A percentile compares a stretch with the other conserved stretches of the same genome.
Conservation (phyloP, 1,140 invertebrate species). For the Euwallacea similis region DNA sequence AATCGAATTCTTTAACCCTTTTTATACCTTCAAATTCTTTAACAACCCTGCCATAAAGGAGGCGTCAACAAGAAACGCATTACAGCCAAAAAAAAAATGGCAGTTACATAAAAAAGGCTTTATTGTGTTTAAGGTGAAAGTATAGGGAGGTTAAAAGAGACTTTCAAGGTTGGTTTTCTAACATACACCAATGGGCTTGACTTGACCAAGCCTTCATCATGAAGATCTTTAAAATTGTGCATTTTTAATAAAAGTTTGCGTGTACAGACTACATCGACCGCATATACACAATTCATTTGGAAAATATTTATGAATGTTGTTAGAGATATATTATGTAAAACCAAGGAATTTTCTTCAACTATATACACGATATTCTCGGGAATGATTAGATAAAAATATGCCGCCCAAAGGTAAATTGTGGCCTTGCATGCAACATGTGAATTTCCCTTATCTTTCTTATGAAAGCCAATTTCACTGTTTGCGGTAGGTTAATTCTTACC, state of each 20-base stretch:
- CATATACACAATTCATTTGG: background rate
- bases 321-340: slow-evolving; percentile 8
- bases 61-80: no score
- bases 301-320: slow-evolving; percentile 15
- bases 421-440: slow-evolving; percentile 6
- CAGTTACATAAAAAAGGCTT: no score
- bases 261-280: slow-evolving; percentile 1
- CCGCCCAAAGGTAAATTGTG: slow-evolving; percentile 15
- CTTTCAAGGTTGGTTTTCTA: no score
- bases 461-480: background rate
- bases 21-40: no score
- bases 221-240: no score
- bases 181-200: no score
- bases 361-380: background rate
- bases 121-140: no score
- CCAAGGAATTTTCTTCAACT: slow-evolving; percentile 10
- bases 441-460: background rate
- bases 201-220: no score
- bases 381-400: slow-evolving; percentile 15
- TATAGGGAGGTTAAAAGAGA: no score
- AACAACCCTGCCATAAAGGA: no score
- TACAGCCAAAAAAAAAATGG: no score
- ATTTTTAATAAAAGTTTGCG: background rate
- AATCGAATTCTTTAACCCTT: no score
- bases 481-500: slow-evolving; percentile 3